Evolutionary conservation across 2,797 vertebrate genomes (phyloP), one percentile per base, ranked within the genome.

Genomic region (Gymnothorax reevesii): DNA sequence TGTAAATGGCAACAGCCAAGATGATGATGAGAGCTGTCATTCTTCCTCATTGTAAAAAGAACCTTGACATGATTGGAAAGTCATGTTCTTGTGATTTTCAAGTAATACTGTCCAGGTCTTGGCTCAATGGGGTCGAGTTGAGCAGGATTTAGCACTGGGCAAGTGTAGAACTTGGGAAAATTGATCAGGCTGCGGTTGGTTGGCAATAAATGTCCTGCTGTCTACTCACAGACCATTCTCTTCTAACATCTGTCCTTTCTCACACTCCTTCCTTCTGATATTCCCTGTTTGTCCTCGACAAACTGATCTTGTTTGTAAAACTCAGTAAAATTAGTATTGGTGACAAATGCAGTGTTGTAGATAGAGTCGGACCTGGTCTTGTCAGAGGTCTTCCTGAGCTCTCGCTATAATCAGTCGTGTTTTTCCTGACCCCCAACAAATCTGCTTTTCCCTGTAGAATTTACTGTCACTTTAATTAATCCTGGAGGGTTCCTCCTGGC

Each of bases 401-500:
- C 54, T 15, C 52, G 33, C 17, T 52, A 42, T 20, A 42, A 79
- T 6, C 42, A 52, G 75, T 79, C 71, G 7, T 25, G 27, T 49
- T 49, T 54, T 79, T 79, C 75, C 49, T 49, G 42, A 79, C 42
- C 75, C 75, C 75, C 75, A 79, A 54, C 75, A 54, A 42, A 79
- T 54, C 42, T 52, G 75, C 75, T 52, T 20, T 79, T 54, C 33
- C 75, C 49, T 42, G 17, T 54, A 49, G 54, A 79, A 42, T 79
- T 42, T 22, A 79, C 2, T 52, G 12, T 9, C 17, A 1, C 15
- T 42, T 52, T 79, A 20, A 79, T 52, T 79, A 6, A 17, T 22
- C 49, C 33, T 15, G 7, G 22, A 49, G 75, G 17, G 75, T 79
- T 79, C 75, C 75, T 17, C 75, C 6, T 79, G 75, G 75, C 75